Evolutionary conservation across 2,797 vertebrate species (phyloP), one percentile per base, ranked within the genome.

Genomic region (Lithobates sylvaticus): DNA sequence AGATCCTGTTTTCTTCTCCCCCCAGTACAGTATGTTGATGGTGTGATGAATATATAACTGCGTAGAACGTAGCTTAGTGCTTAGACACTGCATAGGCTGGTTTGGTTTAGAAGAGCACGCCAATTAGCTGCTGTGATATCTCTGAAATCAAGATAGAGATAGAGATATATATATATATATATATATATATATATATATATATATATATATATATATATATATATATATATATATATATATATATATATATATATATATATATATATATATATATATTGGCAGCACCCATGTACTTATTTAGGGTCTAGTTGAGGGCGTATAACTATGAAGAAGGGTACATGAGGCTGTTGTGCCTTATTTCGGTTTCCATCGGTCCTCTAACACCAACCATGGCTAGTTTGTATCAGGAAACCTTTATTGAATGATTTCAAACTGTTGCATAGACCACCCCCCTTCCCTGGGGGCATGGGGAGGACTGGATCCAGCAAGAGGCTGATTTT

Each of bases 391-490:
- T 26, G 34, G 3, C 26, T 15, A 29, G 54, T 64, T 32, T 72
- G 50, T 58, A 44, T 15, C 5, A 18, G 36, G 36, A 13, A 64
- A 42, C 34, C 32, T 74, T 12, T 76, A 78, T 83, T 72, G 74
- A 83, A 83, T 83, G 69, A 36, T 82, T 34, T 29, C 39, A 36
- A 83, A 73, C 80, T 86, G 80, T 73, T 86, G 85, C 80, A 50
- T 26, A 39, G 18, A 39, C 75, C 18, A 47, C 73, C 78, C 65
- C 72, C 61, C 64, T 80, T 58, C 76, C 72, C 75, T 73, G 73
- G 78, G 74, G 85, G 74, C 79, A 77, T 39, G 65, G 76, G 32
- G 74, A 72, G 26, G 74, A 29, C 9, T 65, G 72, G 23, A 70
- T 71, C 18, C 32, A n/a, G 75, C 26, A 29, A 50, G 83, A 27